A percentile compares a stretch with the other conserved stretches of the same genome.
phyloP scores from a whole-genome alignment of 1,140 invertebrate genomes.

The Drosophila persimilis region DNA sequence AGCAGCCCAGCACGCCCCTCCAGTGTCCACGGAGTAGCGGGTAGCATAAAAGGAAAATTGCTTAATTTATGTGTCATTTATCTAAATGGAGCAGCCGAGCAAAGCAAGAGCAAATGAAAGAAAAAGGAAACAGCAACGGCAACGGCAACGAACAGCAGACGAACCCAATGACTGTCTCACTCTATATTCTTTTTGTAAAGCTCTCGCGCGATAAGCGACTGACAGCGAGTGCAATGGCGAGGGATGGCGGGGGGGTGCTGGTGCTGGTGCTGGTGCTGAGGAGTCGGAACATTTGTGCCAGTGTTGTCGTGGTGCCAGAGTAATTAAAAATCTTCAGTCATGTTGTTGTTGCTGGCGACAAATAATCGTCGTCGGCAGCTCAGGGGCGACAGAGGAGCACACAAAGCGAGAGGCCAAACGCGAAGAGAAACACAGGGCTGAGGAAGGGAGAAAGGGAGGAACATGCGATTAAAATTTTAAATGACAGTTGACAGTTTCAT shows the following conservation, averaged over 20 bases:
- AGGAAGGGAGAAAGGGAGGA: neutral
- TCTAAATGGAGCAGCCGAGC: constrained; percentile 73
- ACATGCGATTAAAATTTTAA: constrained; percentile 62
- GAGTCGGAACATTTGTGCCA: constrained; percentile 17
- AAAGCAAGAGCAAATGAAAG: constrained; percentile 32
- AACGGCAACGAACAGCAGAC: constrained; percentile 15
- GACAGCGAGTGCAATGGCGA: constrained; percentile 19
- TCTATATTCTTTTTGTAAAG: constrained; percentile 46
- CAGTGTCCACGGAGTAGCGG: constrained; percentile 23
- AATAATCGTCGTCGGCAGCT: constrained; percentile 18
- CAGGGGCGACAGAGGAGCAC: constrained; percentile 8
- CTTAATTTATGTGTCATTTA: constrained; percentile 80
- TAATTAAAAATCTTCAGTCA: constrained; percentile 46
- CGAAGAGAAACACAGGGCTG: neutral
- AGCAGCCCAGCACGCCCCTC: constrained; percentile 18
- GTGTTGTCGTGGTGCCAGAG: constrained; percentile 38
- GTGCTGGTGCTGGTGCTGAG: neutral
- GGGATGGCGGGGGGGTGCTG: too few relatives aligned
- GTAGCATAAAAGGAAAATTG: constrained; percentile 75
- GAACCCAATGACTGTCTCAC: constrained; percentile 43
- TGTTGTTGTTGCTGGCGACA: constrained; percentile 29
- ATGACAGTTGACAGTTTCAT: constrained; percentile 64
- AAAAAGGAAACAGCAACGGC: neutral
- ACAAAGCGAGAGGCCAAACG: constrained; percentile 10
- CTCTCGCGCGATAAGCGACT: constrained; percentile 24